Evolutionary conservation across 2,888 invertebrate species (phyloP).

Genomic region (Holacanthella duospinosa): DNA sequence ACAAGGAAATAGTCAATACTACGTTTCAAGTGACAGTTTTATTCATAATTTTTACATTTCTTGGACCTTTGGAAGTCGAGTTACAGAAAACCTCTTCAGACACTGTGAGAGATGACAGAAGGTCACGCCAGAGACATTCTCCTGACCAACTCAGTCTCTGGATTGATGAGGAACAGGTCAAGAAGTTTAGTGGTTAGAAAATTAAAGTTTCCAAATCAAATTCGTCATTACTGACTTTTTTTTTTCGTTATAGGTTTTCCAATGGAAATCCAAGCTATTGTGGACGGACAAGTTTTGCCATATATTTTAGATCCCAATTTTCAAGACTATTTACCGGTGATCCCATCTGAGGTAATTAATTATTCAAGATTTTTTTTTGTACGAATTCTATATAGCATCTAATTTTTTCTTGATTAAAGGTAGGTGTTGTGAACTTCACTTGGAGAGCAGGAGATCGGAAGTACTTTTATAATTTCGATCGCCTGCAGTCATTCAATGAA

Average conservation of each 20-base stretch:
- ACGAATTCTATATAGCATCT: slow-evolving; percentile 6
- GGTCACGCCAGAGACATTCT: slow-evolving; percentile 13
- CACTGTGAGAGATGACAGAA: background rate
- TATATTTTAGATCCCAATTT: slow-evolving; percentile 82
- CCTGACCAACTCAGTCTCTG: slow-evolving; percentile 47
- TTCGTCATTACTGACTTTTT: background rate
- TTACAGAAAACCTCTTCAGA: background rate
- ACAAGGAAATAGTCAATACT: no score
- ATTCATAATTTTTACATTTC: no score
- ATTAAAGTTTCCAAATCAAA: background rate
- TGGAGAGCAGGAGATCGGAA: slow-evolving; percentile 63
- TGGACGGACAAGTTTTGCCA: slow-evolving; percentile 71
- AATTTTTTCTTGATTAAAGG: slow-evolving; percentile 37
- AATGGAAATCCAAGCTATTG: slow-evolving; percentile 81
- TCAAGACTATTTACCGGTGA: slow-evolving; percentile 76
- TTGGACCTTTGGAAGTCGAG: background rate
- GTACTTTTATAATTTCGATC: slow-evolving; percentile 70
- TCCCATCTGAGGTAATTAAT: slow-evolving; percentile 69
- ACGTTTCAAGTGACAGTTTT: no score
- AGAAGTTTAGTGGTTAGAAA: slow-evolving; percentile 71
- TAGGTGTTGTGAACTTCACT: slow-evolving; percentile 75
- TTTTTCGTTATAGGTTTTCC: slow-evolving; percentile 54
- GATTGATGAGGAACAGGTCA: slow-evolving; percentile 84
- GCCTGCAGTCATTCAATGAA: slow-evolving; percentile 70
- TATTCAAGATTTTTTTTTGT: background rate